Conservation (phyloP, 2,888 invertebrate genomes). For the Ariolimax columbianus region DNA sequence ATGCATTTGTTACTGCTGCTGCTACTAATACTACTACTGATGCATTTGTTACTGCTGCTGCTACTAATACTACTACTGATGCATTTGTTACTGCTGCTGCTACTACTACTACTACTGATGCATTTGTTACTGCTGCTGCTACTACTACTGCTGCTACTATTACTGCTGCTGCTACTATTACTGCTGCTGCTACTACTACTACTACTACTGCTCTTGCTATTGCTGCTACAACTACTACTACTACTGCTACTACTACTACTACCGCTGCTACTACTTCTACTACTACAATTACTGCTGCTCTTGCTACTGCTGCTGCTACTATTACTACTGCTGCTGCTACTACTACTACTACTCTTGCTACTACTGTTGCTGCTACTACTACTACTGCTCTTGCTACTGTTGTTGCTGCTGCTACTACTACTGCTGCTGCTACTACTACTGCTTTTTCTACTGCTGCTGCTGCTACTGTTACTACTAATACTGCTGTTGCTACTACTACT, state of each 20-base stretch:
- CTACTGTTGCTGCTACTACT: not conserved
- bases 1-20: not conserved
- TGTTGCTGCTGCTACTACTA: not conserved
- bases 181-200: not conserved
- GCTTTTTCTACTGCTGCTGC: not conserved
- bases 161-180: not conserved
- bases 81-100: not conserved
- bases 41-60: not conserved
- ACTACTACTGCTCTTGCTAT: not conserved
- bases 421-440: not conserved
- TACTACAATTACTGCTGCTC: not conserved
- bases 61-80: not conserved
- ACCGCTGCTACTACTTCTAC: not conserved
- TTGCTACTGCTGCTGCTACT: not conserved
- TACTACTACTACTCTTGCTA: not conserved
- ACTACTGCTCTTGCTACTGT: not conserved
- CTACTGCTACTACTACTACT: conserved; percentile 8
- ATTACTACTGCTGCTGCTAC: not conserved
- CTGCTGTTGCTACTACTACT: not conserved
- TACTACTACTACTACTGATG: not conserved
- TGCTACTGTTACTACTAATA: not conserved
- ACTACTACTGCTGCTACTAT: not conserved
- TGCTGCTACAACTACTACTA: not conserved
- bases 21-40: not conserved
- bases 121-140: not conserved